phyloP scores from a whole-genome alignment of 2,888 invertebrate species.

The Sthenelais limicola region DNA sequence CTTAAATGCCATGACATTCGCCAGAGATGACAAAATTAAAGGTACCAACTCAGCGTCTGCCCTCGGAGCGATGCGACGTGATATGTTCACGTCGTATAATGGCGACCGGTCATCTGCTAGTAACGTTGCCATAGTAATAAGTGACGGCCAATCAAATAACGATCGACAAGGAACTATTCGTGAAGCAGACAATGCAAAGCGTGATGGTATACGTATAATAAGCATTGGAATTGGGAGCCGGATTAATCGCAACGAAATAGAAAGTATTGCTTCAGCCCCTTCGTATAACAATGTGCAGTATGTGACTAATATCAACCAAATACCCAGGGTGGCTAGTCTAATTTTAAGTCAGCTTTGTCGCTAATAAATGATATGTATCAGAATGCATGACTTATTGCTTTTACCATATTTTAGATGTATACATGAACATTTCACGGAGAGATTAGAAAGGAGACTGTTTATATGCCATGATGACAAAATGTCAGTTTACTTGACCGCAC shows the following conservation, averaged over 20 bases:
- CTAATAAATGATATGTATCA: too few species aligned
- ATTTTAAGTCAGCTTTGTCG: too few species aligned
- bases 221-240: slow-evolving; percentile 55
- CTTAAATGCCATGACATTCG: slow-evolving; percentile 62
- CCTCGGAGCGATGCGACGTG: slow-evolving; percentile 28
- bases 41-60: slow-evolving; percentile 67
- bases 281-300: not conserved
- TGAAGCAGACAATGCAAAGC: slow-evolving; percentile 58
- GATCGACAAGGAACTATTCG: slow-evolving; percentile 59
- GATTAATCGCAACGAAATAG: not conserved
- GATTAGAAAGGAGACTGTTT: too few species aligned
- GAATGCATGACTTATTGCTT: too few species aligned
- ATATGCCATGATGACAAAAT: too few species aligned
- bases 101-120: slow-evolving; percentile 47
- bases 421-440: too few species aligned
- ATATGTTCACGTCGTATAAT: slow-evolving; percentile 47
- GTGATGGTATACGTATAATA: slow-evolving; percentile 58
- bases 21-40: slow-evolving; percentile 59
- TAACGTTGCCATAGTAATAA: slow-evolving; percentile 54
- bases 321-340: slow-evolving; percentile 40
- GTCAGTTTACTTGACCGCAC: too few species aligned
- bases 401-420: too few species aligned
- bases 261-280: not conserved
- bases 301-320: slow-evolving; percentile 7
- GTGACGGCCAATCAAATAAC: slow-evolving; percentile 65